Conservation (phyloP, 2,888 invertebrate species). For the Eupithecia insigniata region DNA sequence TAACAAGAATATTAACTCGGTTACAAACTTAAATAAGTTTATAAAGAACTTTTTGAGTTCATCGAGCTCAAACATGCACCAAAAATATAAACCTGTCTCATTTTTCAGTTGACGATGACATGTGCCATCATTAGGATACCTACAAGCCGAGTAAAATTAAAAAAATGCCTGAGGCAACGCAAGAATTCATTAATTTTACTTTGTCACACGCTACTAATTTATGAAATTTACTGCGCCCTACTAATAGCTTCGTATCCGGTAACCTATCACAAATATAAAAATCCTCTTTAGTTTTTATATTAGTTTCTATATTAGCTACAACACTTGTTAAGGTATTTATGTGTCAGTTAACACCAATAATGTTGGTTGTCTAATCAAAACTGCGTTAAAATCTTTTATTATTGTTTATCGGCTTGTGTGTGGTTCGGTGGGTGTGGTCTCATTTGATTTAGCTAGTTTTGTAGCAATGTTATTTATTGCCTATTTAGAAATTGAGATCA, state of each 20-base stretch:
- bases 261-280: conserved; percentile 70
- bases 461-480: conserved; percentile 43
- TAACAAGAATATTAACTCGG: neutral
- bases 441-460: conserved; percentile 48
- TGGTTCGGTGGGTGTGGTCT: conserved; percentile 63
- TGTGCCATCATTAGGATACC: conserved; percentile 75
- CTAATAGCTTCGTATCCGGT: conserved; percentile 79
- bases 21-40: neutral
- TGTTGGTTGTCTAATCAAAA: conserved; percentile 67
- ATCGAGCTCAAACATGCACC: conserved; percentile 48
- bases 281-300: conserved; percentile 37
- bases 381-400: conserved; percentile 67
- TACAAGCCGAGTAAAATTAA: conserved; percentile 56
- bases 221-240: conserved; percentile 75
- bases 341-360: conserved; percentile 75
- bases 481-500: conserved; percentile 45
- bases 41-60: conserved; percentile 42
- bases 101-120: conserved; percentile 69
- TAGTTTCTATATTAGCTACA: conserved; percentile 41
- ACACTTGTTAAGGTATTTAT: conserved; percentile 73
- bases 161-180: conserved; percentile 66
- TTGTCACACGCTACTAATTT: conserved; percentile 82
- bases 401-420: conserved; percentile 56
- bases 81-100: conserved; percentile 56
- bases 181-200: conserved; percentile 77